These are phyloP conservation scores for Oscheius onirici DNA, from an alignment of 2,888 invertebrate genomes.

Conservation along the genomic window DNA sequence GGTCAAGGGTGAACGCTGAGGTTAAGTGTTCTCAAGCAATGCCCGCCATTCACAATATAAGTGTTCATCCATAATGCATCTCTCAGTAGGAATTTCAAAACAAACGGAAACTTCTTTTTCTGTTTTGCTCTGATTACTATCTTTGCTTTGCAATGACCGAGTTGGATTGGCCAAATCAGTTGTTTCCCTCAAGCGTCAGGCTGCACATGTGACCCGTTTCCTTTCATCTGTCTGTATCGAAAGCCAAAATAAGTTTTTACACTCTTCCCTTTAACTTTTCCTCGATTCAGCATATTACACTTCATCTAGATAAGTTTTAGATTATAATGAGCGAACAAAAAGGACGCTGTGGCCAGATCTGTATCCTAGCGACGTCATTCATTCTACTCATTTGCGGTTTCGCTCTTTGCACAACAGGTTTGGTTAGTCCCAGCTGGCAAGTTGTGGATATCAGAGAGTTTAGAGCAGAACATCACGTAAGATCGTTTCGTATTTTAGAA, in stretches of 20 bases:
- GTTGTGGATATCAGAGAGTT: conserved; percentile 70
- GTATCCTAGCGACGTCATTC: conserved; percentile 30
- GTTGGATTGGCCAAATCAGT: conserved; percentile 25
- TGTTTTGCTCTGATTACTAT: background rate
- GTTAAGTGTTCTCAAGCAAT: conserved; percentile 22
- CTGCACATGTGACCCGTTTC: conserved; percentile 24
- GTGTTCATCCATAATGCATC: conserved; percentile 26
- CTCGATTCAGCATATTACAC: background rate
- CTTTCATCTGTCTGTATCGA: conserved; percentile 3
- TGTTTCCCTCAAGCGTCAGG: background rate
- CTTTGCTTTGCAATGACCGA: conserved; percentile 3
- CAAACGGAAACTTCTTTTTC: background rate
- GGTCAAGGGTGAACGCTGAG: conserved; percentile 14
- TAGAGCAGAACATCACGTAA: conserved; percentile 67
- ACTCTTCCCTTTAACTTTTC: background rate
- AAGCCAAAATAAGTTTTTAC: background rate
- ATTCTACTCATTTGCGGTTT: conserved; percentile 63
- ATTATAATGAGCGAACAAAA: conserved; percentile 17
- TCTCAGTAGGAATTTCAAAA: background rate
- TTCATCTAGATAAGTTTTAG: too few relatives aligned
- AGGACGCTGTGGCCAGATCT: conserved; percentile 14
- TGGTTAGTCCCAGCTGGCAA: conserved; percentile 69
- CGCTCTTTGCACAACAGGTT: conserved; percentile 64
- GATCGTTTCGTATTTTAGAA: background rate
- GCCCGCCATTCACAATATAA: conserved; percentile 17